Percentiles rank a stretch among this genome's conserved stretches.
phyloP scores from a whole-genome alignment of 2,888 invertebrate genomes.

The Rapana venosa region DNA sequence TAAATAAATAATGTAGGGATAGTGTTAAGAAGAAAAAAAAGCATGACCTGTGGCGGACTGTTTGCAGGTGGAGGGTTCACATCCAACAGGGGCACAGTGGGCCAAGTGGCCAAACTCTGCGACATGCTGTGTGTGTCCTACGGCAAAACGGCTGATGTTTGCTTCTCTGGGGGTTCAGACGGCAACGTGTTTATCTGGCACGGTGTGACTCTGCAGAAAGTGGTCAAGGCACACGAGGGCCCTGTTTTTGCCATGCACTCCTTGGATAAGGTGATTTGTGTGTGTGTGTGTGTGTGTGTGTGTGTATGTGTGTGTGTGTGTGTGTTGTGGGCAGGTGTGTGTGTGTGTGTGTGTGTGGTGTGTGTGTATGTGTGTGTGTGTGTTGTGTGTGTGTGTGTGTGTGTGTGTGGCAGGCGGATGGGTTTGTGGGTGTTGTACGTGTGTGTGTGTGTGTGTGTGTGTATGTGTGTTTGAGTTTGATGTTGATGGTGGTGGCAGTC shows the following conservation, averaged over 20 bases:
- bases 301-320: slow-evolving; percentile 1
- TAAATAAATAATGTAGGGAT: too few species aligned
- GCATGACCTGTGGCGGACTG: background rate
- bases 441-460: too few species aligned
- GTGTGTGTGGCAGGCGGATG: too few species aligned
- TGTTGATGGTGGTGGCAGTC: too few species aligned
- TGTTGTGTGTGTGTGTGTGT: too few species aligned
- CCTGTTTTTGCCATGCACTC: slow-evolving; percentile 79
- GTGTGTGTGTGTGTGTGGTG: too few species aligned
- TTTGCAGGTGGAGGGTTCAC: slow-evolving; percentile 78
- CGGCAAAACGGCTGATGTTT: slow-evolving; percentile 74
- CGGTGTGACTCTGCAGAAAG: slow-evolving; percentile 71
- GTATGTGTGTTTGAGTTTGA: too few species aligned
- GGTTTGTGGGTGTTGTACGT: too few species aligned
- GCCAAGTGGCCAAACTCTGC: slow-evolving; percentile 77
- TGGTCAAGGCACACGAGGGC: slow-evolving; percentile 78
- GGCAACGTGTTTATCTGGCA: slow-evolving; percentile 78
- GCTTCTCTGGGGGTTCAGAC: slow-evolving; percentile 78
- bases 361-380: too few species aligned
- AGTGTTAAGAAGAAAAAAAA: too few species aligned
- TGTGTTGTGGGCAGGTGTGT: slow-evolving; percentile 3
- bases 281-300: slow-evolving; percentile 3
- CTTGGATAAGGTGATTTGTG: slow-evolving; percentile 74
- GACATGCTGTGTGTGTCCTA: slow-evolving; percentile 78
- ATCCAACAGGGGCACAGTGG: slow-evolving; percentile 77